phyloP scores from a whole-genome alignment of 2,113 vertebrate species.

The Cyanocitta stelleri region DNA sequence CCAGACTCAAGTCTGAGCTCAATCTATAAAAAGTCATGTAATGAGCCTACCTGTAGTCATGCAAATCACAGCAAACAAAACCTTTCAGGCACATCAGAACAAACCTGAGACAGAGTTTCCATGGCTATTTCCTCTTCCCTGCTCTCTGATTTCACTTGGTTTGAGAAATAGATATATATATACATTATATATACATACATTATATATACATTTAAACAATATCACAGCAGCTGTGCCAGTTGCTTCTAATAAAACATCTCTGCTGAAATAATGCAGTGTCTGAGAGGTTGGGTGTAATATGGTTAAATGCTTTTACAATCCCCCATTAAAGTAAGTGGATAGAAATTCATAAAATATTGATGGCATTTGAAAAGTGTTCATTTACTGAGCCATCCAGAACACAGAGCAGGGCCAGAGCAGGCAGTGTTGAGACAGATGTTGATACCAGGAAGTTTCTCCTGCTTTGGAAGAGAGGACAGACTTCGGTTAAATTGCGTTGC shows the following conservation, averaged over 20 bases:
- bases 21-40: not conserved
- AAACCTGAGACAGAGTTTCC: not conserved
- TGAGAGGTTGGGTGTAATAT: constrained; percentile 72
- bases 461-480: not conserved
- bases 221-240: constrained; percentile 9
- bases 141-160: not conserved
- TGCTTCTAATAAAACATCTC: constrained; percentile 69
- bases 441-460: not conserved
- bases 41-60: not conserved
- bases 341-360: constrained; percentile 81
- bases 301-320: constrained; percentile 81
- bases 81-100: not conserved
- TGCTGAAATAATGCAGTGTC: constrained; percentile 71
- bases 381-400: constrained; percentile 62
- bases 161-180: not conserved
- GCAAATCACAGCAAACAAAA: not conserved
- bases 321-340: constrained; percentile 78
- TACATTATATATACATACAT: too few relatives aligned
- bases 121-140: not conserved
- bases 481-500: not conserved
- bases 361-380: constrained; percentile 70
- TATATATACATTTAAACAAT: constrained; percentile 27
- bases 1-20: not conserved
- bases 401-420: not conserved
- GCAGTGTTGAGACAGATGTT: constrained; percentile 17